These are phyloP conservation scores for Zaprionus obscuricornis DNA, from an alignment of 2,888 invertebrate species.

Conservation along the genomic window DNA sequence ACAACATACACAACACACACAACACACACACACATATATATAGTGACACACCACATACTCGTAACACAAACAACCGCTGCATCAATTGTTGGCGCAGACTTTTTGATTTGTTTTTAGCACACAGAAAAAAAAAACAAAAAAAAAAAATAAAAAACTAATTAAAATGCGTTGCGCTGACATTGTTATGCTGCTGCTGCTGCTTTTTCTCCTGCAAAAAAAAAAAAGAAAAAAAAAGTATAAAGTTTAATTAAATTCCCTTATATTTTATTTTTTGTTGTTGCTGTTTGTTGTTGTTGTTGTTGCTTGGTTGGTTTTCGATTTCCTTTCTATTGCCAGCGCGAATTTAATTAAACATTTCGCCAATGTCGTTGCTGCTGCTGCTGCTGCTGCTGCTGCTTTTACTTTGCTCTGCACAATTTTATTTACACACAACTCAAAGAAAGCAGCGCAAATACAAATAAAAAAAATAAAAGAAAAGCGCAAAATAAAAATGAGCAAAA, in stretches of 20 bases:
- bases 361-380: conserved; percentile 33
- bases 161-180: conserved; percentile 72
- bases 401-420: conserved; percentile 20
- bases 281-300: conserved; percentile 12
- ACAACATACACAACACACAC: conserved; percentile 5
- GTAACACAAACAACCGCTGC: no score
- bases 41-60: background rate
- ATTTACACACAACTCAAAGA: conserved; percentile 27
- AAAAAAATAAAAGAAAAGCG: no score
- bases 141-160: conserved; percentile 61
- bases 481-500: conserved; percentile 18
- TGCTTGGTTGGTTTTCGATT: conserved; percentile 67
- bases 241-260: conserved; percentile 74
- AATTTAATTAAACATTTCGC: conserved; percentile 72
- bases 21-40: background rate
- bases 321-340: conserved; percentile 45
- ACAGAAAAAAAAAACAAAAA: conserved; percentile 8
- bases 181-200: conserved; percentile 6
- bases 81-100: conserved; percentile 65
- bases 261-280: conserved; percentile 9
- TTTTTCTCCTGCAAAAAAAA: conserved; percentile 4
- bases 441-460: background rate
- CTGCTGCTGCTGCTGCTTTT: conserved; percentile 25
- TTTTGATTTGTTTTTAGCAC: conserved; percentile 63
- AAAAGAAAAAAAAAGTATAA: conserved; percentile 35